Evolutionary conservation across 2,888 invertebrate genomes (phyloP).

Genomic region (Philereme vetulata): DNA sequence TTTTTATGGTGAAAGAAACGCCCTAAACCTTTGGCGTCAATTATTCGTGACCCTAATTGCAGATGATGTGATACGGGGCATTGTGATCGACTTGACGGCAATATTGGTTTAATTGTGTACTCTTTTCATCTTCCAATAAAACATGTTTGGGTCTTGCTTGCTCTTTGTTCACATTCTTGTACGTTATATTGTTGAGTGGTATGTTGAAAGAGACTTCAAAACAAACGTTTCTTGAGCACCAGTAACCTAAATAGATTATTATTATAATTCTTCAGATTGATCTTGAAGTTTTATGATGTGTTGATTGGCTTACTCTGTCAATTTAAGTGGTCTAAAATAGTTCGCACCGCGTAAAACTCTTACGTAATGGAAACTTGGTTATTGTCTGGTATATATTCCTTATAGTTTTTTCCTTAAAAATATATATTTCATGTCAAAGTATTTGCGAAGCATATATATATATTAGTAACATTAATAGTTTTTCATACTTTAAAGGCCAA

Average conservation of each 20-base stretch:
- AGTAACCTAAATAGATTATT: constrained; percentile 5
- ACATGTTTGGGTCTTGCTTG: constrained; percentile 60
- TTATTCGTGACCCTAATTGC: constrained; percentile 82
- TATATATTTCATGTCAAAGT: not conserved
- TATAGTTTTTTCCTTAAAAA: not conserved
- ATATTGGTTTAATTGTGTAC: constrained; percentile 71
- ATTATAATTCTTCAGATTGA: constrained; percentile 7
- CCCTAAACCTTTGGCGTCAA: constrained; percentile 77
- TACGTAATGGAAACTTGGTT: constrained; percentile 9
- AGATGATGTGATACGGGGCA: constrained; percentile 78
- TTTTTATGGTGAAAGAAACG: constrained; percentile 66
- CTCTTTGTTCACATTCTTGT: constrained; percentile 59
- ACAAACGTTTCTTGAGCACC: constrained; percentile 18
- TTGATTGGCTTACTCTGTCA: constrained; percentile 32
- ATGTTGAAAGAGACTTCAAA: constrained; percentile 44
- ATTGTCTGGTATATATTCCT: not conserved
- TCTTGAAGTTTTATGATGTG: constrained; percentile 15
- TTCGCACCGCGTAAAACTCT: constrained; percentile 6
- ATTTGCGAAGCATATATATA: no score
- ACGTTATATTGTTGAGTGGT: constrained; percentile 47
- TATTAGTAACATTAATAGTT: no score
- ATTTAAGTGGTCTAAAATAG: constrained; percentile 29
- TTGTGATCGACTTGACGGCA: constrained; percentile 73
- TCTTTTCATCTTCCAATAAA: constrained; percentile 51
- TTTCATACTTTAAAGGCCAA: no score